Evolutionary conservation across 2,797 vertebrate species (phyloP).

Genomic region (Gephyroberyx darwinii): DNA sequence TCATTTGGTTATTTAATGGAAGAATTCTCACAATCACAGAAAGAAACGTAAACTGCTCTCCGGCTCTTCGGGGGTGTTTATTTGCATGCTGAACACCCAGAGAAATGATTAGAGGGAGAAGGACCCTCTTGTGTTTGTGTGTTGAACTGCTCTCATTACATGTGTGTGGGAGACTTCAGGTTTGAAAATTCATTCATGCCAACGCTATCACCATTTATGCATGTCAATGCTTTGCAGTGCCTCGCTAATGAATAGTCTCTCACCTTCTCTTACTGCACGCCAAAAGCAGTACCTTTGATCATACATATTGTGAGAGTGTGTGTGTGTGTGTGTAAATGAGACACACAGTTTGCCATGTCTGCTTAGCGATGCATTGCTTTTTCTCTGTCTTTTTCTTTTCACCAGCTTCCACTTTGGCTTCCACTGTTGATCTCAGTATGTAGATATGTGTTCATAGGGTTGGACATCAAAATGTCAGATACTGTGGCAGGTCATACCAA

Average conservation of each 20-base stretch:
- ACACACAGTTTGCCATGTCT: conserved; percentile 24
- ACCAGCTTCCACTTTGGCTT: conserved; percentile 75
- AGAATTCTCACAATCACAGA: conserved; percentile 46
- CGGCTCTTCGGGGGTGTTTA: conserved; percentile 46
- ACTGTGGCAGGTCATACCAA: conserved; percentile 39
- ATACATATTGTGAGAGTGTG: conserved; percentile 20
- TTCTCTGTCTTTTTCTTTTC: conserved; percentile 48
- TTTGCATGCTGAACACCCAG: conserved; percentile 41
- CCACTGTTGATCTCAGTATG: conserved; percentile 76
- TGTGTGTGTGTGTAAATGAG: conserved; percentile 16
- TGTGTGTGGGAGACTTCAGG: conserved; percentile 13
- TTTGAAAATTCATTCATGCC: conserved; percentile 20
- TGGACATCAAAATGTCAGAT: conserved; percentile 2
- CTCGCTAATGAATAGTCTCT: conserved; percentile 32
- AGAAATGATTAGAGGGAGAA: conserved; percentile 44
- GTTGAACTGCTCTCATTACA: conserved; percentile 12
- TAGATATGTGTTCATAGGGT: conserved; percentile 57
- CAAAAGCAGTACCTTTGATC: conserved; percentile 53
- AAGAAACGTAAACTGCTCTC: conserved; percentile 51
- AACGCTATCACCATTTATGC: conserved; percentile 6
- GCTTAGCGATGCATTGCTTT: conserved; percentile 57
- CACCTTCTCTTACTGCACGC: conserved; percentile 19
- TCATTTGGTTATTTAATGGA: too few species aligned
- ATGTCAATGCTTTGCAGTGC: conserved; percentile 14
- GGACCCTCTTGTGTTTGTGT: conserved; percentile 20